Evolutionary conservation across 2,797 vertebrate species (phyloP).

Genomic region (Anguilla marmorata): DNA sequence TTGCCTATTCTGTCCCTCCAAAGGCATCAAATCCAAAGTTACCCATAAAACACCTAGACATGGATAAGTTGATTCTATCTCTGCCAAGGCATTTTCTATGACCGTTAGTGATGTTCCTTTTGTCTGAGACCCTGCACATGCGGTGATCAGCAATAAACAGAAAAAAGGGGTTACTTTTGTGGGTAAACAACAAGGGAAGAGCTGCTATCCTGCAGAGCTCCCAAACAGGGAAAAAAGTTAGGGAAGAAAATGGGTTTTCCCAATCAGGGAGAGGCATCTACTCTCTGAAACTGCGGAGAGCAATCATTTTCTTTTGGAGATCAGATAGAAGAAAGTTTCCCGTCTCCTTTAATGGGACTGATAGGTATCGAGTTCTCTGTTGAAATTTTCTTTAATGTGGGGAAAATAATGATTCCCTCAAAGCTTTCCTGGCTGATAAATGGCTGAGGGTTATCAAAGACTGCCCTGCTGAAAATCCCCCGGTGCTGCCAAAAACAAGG

Average conservation of each 20-base stretch:
- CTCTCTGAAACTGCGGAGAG: not conserved
- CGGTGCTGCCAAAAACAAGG: not conserved
- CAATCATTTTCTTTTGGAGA: constrained; percentile 10
- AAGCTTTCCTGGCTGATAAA: constrained; percentile 28
- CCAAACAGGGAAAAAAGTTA: not conserved
- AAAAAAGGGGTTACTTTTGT: not conserved
- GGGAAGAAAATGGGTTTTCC: constrained; percentile 23
- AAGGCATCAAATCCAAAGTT: not conserved
- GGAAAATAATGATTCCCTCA: constrained; percentile 15
- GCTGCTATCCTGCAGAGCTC: not conserved
- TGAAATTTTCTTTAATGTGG: constrained; percentile 14
- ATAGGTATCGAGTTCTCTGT: constrained; percentile 31
- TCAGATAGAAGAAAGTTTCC: constrained; percentile 24
- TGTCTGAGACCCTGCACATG: not conserved
- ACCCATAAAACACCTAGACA: not conserved
- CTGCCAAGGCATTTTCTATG: not conserved
- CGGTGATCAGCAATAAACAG: not conserved
- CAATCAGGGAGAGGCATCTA: not conserved
- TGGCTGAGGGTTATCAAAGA: constrained; percentile 27
- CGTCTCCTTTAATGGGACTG: constrained; percentile 14
- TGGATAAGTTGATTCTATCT: not conserved
- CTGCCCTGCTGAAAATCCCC: constrained; percentile 23
- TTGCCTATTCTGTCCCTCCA: not conserved
- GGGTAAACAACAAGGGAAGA: not conserved
- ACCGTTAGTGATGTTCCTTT: not conserved